Conservation (phyloP, 2,888 invertebrate genomes). For the Synergus laeviventris region DNA sequence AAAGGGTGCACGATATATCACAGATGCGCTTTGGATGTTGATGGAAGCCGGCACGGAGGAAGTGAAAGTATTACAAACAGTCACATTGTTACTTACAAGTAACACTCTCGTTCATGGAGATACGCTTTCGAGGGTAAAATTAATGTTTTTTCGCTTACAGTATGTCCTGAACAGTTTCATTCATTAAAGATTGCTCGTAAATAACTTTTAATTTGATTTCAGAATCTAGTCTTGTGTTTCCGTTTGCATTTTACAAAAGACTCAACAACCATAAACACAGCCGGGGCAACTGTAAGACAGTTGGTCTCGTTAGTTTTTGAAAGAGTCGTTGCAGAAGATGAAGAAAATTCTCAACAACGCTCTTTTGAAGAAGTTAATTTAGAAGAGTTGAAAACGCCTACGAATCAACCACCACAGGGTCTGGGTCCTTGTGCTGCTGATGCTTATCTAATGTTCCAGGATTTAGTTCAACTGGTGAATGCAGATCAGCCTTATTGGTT, state of each 20-base stretch:
- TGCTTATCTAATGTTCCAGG: conserved; percentile 97
- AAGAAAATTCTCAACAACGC: conserved; percentile 74
- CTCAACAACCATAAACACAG: conserved; percentile 96
- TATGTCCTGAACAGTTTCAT: neutral
- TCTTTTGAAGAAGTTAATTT: conserved; percentile 79
- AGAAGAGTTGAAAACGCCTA: conserved; percentile 88
- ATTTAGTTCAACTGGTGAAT: conserved; percentile 96
- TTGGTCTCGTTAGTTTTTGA: conserved; percentile 95
- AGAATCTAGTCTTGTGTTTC: conserved; percentile 97
- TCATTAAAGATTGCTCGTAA: neutral
- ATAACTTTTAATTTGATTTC: conserved; percentile 62
- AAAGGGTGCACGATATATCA: conserved; percentile 94
- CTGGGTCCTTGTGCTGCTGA: conserved; percentile 93
- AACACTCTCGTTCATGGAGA: conserved; percentile 96
- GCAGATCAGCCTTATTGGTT: conserved; percentile 98
- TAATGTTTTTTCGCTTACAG: conserved; percentile 25
- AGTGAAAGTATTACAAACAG: conserved; percentile 96
- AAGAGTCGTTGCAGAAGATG: conserved; percentile 86
- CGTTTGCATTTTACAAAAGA: conserved; percentile 97
- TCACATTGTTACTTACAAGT: conserved; percentile 95
- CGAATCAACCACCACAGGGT: conserved; percentile 87
- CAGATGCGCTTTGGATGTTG: conserved; percentile 94
- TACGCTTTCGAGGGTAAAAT: conserved; percentile 90
- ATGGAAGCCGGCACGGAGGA: conserved; percentile 97
- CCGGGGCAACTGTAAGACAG: conserved; percentile 97